phyloP scores from a whole-genome alignment of 2,888 invertebrate species.

The Dermolepida albohirtum region DNA sequence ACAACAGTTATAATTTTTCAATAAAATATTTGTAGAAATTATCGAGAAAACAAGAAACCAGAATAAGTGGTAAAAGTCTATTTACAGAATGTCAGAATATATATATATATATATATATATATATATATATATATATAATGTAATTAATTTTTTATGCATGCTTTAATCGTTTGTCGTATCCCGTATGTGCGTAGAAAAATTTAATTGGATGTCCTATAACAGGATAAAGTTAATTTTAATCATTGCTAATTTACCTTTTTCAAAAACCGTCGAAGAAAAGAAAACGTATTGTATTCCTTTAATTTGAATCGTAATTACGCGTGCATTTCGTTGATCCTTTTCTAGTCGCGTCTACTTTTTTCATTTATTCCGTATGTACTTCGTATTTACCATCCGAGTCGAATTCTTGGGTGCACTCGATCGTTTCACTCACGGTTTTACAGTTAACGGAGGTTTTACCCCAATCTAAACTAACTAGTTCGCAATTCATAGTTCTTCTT shows the following conservation, averaged over 20 bases:
- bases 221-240: slow-evolving; percentile 28
- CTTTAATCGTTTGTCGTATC: too few relatives aligned
- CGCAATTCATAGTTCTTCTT: slow-evolving; percentile 34
- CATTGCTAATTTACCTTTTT: slow-evolving; percentile 23
- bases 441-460: slow-evolving; percentile 31
- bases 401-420: slow-evolving; percentile 30
- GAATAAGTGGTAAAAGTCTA: too few relatives aligned
- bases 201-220: slow-evolving; percentile 17
- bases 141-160: too few relatives aligned
- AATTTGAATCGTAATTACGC: slow-evolving; percentile 31
- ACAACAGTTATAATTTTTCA: too few relatives aligned
- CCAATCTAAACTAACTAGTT: slow-evolving; percentile 26
- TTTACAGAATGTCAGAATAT: too few relatives aligned
- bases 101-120: too few relatives aligned
- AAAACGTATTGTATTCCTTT: slow-evolving; percentile 17
- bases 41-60: too few relatives aligned
- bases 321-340: slow-evolving; percentile 16
- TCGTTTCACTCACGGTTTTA: slow-evolving; percentile 16
- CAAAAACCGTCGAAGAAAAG: slow-evolving; percentile 17
- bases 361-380: slow-evolving; percentile 18
- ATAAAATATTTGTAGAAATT: too few relatives aligned
- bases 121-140: too few relatives aligned
- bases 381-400: slow-evolving; percentile 24
- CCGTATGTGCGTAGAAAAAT: slow-evolving; percentile 11
- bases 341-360: slow-evolving; percentile 30